phyloP scores from a whole-genome alignment of 2,888 invertebrate genomes.

The Pteria penguin region DNA sequence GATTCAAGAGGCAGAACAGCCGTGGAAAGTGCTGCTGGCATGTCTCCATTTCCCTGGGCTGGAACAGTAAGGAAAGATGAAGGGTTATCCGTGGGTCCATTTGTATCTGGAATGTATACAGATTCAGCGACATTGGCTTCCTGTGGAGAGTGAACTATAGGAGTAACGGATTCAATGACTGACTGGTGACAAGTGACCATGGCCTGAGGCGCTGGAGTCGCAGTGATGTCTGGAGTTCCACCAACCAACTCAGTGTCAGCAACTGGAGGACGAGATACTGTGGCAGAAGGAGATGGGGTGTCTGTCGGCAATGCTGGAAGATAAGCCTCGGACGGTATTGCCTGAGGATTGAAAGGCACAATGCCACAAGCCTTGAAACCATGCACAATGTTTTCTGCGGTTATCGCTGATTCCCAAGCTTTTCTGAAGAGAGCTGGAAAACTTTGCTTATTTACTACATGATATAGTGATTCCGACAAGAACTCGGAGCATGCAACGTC shows the following conservation, averaged over 20 bases:
- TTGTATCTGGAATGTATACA: neutral
- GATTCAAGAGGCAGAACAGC: conserved; percentile 14
- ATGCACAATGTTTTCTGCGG: conserved; percentile 20
- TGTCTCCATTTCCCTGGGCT: too few species aligned
- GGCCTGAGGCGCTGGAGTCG: too few species aligned
- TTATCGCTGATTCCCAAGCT: conserved; percentile 40
- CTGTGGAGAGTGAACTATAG: neutral
- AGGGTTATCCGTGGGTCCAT: neutral
- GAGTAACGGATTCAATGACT: neutral
- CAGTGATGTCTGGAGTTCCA: neutral
- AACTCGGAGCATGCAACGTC: conserved; percentile 41
- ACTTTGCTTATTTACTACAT: conserved; percentile 33
- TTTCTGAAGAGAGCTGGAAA: conserved; percentile 40
- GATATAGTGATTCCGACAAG: conserved; percentile 27
- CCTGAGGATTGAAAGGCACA: conserved; percentile 29
- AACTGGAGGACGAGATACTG: neutral
- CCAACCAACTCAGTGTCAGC: neutral
- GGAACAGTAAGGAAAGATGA: neutral
- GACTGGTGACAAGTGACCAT: too few species aligned
- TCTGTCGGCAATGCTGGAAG: conserved; percentile 25
- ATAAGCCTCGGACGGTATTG: conserved; percentile 29
- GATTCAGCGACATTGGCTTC: neutral
- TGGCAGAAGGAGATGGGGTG: neutral
- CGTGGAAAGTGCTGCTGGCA: neutral
- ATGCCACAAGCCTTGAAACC: conserved; percentile 50